These are phyloP conservation scores for Tangara arthus DNA, from an alignment of 2,797 vertebrate species.

Conservation along the genomic window DNA sequence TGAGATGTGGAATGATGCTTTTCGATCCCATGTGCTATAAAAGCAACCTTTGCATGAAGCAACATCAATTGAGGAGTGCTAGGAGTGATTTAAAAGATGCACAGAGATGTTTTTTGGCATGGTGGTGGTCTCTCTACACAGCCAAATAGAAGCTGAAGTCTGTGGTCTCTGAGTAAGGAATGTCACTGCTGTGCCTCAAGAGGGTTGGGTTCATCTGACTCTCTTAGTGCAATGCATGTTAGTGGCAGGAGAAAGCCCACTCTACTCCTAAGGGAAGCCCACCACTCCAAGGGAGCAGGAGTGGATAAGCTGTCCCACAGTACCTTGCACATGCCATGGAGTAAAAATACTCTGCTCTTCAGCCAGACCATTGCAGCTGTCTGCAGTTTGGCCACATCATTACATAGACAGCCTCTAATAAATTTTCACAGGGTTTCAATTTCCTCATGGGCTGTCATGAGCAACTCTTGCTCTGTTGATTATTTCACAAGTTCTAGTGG, in stretches of 20 bases:
- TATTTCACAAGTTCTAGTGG: neutral
- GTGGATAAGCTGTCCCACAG: neutral
- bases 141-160: neutral
- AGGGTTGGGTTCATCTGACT: neutral
- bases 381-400: neutral
- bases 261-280: neutral
- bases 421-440: neutral
- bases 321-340: rapidly evolving
- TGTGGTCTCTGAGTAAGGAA: neutral
- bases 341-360: neutral
- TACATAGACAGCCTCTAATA: neutral
- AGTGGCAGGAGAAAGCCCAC: neutral
- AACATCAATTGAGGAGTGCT: neutral
- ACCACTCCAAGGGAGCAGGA: neutral
- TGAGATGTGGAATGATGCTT: neutral
- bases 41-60: neutral
- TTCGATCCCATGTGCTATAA: neutral
- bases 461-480: constrained; percentile 20
- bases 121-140: neutral
- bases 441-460: neutral
- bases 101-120: neutral
- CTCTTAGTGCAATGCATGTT: rapidly evolving
- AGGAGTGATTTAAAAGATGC: neutral
- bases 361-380: neutral
- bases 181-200: neutral